Conservation (phyloP, 2,113 vertebrate genomes). For the Actinemys pallida region DNA sequence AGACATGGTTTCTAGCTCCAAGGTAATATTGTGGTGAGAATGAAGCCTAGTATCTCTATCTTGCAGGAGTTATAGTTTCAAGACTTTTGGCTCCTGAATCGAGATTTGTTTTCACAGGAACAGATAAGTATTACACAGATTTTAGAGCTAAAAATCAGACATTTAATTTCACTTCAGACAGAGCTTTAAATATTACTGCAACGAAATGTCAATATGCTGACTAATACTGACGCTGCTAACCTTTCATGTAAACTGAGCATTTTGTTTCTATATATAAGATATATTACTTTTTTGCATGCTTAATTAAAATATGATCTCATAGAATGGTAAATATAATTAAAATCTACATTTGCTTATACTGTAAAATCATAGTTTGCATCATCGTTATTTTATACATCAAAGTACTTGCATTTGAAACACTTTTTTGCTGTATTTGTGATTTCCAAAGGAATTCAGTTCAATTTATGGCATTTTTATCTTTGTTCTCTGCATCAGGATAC, state of each 20-base stretch:
- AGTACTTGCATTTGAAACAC: not conserved
- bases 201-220: not conserved
- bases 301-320: not conserved
- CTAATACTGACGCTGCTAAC: not conserved
- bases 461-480: not conserved
- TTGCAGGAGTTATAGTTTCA: not conserved
- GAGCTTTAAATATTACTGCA: not conserved
- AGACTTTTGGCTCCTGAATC: not conserved
- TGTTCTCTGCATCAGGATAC: not conserved
- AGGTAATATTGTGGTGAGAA: not conserved
- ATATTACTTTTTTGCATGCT: not conserved
- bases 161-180: not conserved
- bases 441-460: constrained; percentile 1
- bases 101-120: not conserved
- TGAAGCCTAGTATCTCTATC: not conserved
- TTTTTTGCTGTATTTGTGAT: not conserved
- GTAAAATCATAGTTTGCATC: not conserved
- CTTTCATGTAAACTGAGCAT: not conserved
- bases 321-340: not conserved
- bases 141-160: not conserved
- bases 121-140: not conserved
- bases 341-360: not conserved
- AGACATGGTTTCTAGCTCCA: not conserved
- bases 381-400: not conserved
- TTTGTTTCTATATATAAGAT: not conserved